Base-by-base conservation (phyloP, 2,797 vertebrate genomes). In the Dryobates pubescens region DNA sequence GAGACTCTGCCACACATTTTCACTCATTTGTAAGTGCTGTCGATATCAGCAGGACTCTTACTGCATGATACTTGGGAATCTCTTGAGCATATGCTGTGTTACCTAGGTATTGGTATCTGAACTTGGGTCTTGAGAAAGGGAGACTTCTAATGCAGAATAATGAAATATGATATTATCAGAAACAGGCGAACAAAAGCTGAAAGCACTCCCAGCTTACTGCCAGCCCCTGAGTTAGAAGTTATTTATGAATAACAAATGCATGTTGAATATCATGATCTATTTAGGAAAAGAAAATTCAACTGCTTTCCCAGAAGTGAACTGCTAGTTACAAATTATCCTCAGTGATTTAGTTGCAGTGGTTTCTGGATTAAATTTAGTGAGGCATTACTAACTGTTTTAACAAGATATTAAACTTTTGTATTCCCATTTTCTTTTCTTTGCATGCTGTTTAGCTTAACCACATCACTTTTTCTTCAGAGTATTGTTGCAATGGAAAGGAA, bases 401-500 rank as follows among this genome's bases (percentile, higher is more conserved):
- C 8, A 79, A 86, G 9, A 67, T 17, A 57, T 53, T 77, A 78
- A 85, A 70, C 27, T 80, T 86, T 80, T 82, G 12, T 78, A 32
- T 87, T 88, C 27, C 16, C 36, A 22, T 85, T 61, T 71, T 81
- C 9, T 89, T 80, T 78, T 76, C 32, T 69, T 91, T 93, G 61
- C 86, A 26, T 86, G 34, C 61, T 92, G 76, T 95, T 96, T 89
- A 87, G 83, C 69, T 95, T 90, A 96, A 71, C 69, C 41, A 26
- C 56, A 79, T 61, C 81, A 86, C 32, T 88, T 95, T 70, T 82
- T 75, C 36, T 93, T 89, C 72, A 93, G 89, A 51, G 76, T 61
- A 96, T 90, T 96, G 86, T 97, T 94, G 63, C 69, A 95, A 73
- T 85, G 82, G 89, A 96, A 95, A 93, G 75, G 81, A 97, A 96